Evolutionary conservation across 2,888 invertebrate genomes (phyloP).

Genomic region (Clitarchus hookeri): DNA sequence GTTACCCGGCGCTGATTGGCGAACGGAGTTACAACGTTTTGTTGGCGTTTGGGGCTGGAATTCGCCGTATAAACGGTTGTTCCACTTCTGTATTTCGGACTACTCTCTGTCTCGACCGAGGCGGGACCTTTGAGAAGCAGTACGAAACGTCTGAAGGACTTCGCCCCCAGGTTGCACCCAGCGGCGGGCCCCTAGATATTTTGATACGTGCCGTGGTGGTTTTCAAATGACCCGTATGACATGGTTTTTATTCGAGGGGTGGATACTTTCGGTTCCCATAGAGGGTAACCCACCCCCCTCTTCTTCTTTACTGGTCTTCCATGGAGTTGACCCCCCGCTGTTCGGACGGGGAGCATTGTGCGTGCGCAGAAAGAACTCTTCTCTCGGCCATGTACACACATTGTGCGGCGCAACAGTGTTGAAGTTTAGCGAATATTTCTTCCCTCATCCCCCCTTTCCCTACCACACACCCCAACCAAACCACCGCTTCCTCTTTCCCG

Average conservation of each 20-base stretch:
- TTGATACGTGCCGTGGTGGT: slow-evolving; percentile 2
- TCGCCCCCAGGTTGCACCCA: not conserved
- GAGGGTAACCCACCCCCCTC: not conserved
- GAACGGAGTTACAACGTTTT: no score
- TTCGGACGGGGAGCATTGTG: not conserved
- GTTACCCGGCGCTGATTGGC: no score
- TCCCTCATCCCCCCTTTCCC: not conserved
- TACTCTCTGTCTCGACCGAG: no score
- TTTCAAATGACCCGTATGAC: slow-evolving; percentile 14
- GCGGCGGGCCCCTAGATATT: not conserved
- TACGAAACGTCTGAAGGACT: not conserved
- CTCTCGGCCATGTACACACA: not conserved
- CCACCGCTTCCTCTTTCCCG: not conserved
- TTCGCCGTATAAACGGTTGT: no score
- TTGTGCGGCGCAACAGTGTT: not conserved
- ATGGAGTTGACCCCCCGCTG: slow-evolving; percentile 9
- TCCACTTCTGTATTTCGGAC: no score
- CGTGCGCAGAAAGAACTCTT: not conserved
- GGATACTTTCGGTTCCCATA: not conserved
- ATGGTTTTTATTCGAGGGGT: slow-evolving; percentile 4
- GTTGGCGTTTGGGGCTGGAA: no score
- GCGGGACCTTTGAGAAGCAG: no score
- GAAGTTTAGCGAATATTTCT: not conserved
- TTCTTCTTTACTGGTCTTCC: no score
- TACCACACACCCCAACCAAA: no score